Percentiles rank a stretch among this genome's conserved stretches.
These are phyloP conservation scores for Anolis sagrei DNA, from an alignment of 2,113 vertebrate species.

Conservation along the genomic window DNA sequence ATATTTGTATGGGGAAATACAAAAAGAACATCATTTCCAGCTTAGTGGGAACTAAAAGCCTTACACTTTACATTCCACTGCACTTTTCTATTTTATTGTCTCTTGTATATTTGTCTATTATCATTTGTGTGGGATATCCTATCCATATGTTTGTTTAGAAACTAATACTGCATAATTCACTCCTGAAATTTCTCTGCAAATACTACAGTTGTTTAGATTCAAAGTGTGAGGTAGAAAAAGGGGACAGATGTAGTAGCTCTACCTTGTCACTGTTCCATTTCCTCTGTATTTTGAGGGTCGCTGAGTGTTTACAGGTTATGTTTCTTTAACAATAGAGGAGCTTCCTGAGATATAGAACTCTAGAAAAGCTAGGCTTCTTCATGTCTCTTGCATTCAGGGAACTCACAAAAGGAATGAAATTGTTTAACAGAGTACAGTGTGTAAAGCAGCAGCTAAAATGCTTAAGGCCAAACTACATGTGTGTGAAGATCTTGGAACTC, in stretches of 20 bases:
- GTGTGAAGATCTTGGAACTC: too few relatives aligned
- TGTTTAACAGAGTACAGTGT: too few relatives aligned
- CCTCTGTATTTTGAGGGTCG: background rate
- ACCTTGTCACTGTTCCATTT: background rate
- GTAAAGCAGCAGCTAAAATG: too few relatives aligned
- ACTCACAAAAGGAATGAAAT: too few relatives aligned
- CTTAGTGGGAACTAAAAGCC: conserved; percentile 15
- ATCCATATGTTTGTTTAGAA: background rate
- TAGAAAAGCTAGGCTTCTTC: too few relatives aligned
- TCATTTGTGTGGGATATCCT: background rate
- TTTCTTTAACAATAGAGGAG: too few relatives aligned
- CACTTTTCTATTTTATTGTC: background rate
- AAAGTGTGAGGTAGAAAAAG: background rate
- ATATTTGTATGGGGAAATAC: conserved; percentile 19
- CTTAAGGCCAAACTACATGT: too few relatives aligned
- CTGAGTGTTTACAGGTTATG: background rate
- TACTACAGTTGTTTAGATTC: background rate
- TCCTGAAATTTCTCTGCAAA: background rate
- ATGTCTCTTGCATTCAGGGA: too few relatives aligned
- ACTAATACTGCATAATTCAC: background rate
- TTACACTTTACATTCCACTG: background rate
- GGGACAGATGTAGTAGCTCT: background rate
- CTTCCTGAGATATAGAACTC: too few relatives aligned
- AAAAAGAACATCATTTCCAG: conserved; percentile 33
- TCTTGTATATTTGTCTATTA: background rate